Evolutionary conservation across 2,888 invertebrate genomes (phyloP), one percentile per base, ranked within the genome.

Genomic region (Argyresthia goedartella): DNA sequence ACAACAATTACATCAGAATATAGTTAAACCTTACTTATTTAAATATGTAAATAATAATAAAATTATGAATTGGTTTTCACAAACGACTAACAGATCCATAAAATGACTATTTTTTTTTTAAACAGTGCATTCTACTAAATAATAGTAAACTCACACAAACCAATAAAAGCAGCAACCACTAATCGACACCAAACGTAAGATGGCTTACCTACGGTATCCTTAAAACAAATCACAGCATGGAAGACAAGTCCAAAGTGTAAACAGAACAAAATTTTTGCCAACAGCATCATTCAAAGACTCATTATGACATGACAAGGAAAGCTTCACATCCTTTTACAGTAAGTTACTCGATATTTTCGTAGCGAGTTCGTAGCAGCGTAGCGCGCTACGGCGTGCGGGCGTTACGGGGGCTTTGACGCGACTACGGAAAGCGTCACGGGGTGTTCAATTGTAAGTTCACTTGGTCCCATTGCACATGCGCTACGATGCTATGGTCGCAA

Each of bases 171-270:
- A 25, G 33, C 47, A 33, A 7, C 4, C 33, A 47, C 11, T 47
- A 34, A 47, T 25, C 33, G 39, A 49, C 36, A 25, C 25, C 25
- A 25, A 25, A 25, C 25, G 25, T 25, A 25, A 50, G 43, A 8
- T 47, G 62, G 63, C 86, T 82, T 76, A 84, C 85, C 86, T 55
- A 79, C 74, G 58, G 74, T 71, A 70, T 86, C 85, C 74, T 85
- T 84, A 75, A 84, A 84, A 73, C 86, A 85, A 74, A 85, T 86
- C 73, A 82, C 86, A 72, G 81, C 76, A 66, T 85, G 84, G 77
- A 86, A 85, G 81, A 85, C 82, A 65, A 86, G 85, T 84, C 85
- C 86, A 61, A 86, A 85, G 62, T 85, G 79, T 76, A 81, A 66
- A 70, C 76, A 86, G 73, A 82, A 84, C 75, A 86, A 78, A 67